Evolutionary conservation across 2,888 invertebrate species (phyloP), one percentile per base, ranked within the genome.

Genomic region (Tetragonula carbonaria): DNA sequence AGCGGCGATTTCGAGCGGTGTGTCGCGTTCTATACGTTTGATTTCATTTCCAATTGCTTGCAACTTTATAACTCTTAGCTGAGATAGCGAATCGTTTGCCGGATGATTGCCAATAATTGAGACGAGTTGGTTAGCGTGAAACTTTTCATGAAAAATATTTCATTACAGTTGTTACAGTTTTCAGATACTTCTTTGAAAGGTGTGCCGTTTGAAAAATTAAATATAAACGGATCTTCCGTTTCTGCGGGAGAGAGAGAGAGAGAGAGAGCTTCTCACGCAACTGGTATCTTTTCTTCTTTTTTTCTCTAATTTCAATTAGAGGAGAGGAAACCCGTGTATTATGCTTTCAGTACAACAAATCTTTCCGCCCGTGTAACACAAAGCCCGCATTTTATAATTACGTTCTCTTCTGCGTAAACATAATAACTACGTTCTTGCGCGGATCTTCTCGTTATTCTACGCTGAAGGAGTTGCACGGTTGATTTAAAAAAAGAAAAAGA

Each of bases 41-140:
- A 80, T 85, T 85, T 70, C 74, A 63, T 85, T 85, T 77, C 71
- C 65, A 84, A 85, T 71, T 66, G 59, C 53, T 33, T 33, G 59
- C 68, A 66, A 76, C 75, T 79, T 70, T 66, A 68, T 74, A 83
- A 78, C 74, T 82, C 68, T 18, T 28, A n/a, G 18, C 13, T 23
- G n/a, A 38, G 70, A 65, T 84, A n/a, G 33, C 18, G n/a, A 65
- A 65, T 65, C 28, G 28, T 55, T n/a, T 18, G 45, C 51, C 4
- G 4, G 16, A 45, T 21, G 66, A 67, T 72, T 33, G 55, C 45
- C 67, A 59, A 6, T 45, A 45, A 80, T 80, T 57, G 55, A 67
- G 62, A 62, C 51, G 62, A 59, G n/a, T n/a, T 14, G 5, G 16
- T 62, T 28, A 11, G 23, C 62, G 62, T 28, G 16, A 6, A 28